Evolutionary conservation across 2,113 vertebrate genomes (phyloP), one percentile per base, ranked within the genome.

Genomic region (Hyperopisus bebe): DNA sequence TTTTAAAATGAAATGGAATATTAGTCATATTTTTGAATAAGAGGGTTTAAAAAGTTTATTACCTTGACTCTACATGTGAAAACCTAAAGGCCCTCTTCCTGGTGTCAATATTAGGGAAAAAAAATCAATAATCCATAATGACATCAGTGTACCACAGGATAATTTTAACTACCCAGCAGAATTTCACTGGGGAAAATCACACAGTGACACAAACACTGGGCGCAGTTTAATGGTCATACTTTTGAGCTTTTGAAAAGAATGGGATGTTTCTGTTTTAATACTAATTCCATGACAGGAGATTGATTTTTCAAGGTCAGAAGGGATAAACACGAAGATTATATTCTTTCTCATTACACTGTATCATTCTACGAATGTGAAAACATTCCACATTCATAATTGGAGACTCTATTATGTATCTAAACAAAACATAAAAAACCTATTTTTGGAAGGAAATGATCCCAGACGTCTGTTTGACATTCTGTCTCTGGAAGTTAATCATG

Each of bases 401-500:
- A 85, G 44, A 47, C 83, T 50, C 44, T 7, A 48, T 86, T 50
- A 86, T 5, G 44, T 27, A 27, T 86, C 46, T n/a, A 17, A 48
- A 50, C 42, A 86, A 48, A 86, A 48, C 83, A 86, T 13, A 50
- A 47, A 80, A 85, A 86, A 48, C 0, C 21, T 27, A 86, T 86
- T 48, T 86, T 86, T 24, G 83, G 24, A 86, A 48, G 83, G 21
- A 84, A 84, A 47, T 47, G 19, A 84, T 84, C 46, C 44, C 42
- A 24, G 7, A 11, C 39, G 4, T 84, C 46, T 47, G 15, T 84
- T 84, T 84, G 82, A 44, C 82, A 46, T 84, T 84, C 82, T 47
- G 35, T 84, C 82, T 84, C 39, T 21, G 82, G 82, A 84, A 44
- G 42, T 84, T 84, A 84, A 84, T 84, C 82, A 84, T 84, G 82